These are phyloP conservation scores for Stichopus horrens DNA, from an alignment of 53 echinoderm and acorn worm genomes.

Conservation along the genomic window DNA sequence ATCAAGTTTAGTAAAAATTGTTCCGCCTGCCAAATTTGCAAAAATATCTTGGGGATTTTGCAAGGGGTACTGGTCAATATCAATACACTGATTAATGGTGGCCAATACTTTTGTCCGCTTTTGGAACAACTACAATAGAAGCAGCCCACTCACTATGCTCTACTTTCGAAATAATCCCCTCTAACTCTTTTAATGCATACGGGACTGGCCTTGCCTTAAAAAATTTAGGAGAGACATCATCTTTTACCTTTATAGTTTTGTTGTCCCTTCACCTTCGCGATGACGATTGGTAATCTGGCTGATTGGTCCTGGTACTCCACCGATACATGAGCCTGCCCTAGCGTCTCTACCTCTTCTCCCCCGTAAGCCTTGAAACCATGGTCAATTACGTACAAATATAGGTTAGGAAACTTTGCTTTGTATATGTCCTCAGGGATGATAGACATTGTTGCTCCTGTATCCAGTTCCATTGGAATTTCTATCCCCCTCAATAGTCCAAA, in stretches of 20 bases:
- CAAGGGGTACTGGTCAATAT: too few relatives aligned
- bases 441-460: slow-evolving; percentile 37
- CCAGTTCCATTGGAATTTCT: slow-evolving; percentile 35
- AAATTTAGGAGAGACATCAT: slow-evolving; percentile 39
- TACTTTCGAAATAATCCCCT: slow-evolving; percentile 41
- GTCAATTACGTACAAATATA: slow-evolving; percentile 19
- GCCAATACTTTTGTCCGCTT: slow-evolving; percentile 22
- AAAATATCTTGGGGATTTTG: too few relatives aligned
- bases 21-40: too few relatives aligned
- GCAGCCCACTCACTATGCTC: slow-evolving; percentile 48
- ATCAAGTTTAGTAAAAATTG: too few relatives aligned
- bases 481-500: too few relatives aligned
- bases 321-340: slow-evolving; percentile 10
- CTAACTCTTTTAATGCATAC: slow-evolving; percentile 41
- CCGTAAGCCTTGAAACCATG: slow-evolving; percentile 36
- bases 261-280: slow-evolving; percentile 7
- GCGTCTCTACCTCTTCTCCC: slow-evolving; percentile 21
- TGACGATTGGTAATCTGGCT: neutral
- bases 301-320: neutral
- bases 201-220: slow-evolving; percentile 53
- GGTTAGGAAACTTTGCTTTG: neutral
- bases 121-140: slow-evolving; percentile 42
- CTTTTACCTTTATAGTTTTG: slow-evolving; percentile 38
- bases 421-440: slow-evolving; percentile 26
- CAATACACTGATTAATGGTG: slow-evolving; percentile 44